A percentile compares a stretch with the other conserved stretches of the same genome.
Evolutionary conservation across 2,113 vertebrate genomes (phyloP).

Genomic region (Mesocricetus auratus): DNA sequence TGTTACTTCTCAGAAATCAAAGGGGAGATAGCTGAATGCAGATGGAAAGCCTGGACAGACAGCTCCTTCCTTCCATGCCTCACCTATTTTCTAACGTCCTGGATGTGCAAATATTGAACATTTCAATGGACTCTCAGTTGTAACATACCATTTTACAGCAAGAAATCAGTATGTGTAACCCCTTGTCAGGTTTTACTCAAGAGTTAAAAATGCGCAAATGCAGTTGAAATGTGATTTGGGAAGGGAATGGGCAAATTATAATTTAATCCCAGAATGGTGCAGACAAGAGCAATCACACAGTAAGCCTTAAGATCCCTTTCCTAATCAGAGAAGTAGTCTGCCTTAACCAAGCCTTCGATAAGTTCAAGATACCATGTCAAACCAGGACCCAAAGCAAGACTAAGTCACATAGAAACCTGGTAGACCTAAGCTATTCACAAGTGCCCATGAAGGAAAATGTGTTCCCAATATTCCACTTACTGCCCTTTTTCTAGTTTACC

Average conservation of each 20-base stretch:
- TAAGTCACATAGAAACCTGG: not conserved
- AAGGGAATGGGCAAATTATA: not conserved
- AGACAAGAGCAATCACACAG: not conserved
- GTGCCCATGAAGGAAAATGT: not conserved
- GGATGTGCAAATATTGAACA: conserved; percentile 53
- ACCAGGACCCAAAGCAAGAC: not conserved
- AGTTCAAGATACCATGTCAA: not conserved
- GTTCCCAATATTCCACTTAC: not conserved
- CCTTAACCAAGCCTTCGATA: conserved; percentile 8
- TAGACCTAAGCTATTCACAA: not conserved
- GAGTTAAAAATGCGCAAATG: conserved; percentile 11
- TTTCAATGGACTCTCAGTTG: conserved; percentile 58
- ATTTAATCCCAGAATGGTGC: not conserved
- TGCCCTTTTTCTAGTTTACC: not conserved
- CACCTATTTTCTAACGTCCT: conserved; percentile 60
- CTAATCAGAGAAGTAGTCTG: not conserved
- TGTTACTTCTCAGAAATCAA: conserved; percentile 48
- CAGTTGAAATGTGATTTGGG: conserved; percentile 36
- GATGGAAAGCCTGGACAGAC: conserved; percentile 13
- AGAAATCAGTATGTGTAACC: conserved; percentile 11
- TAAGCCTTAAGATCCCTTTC: not conserved
- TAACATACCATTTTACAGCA: conserved; percentile 39
- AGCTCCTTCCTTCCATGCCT: not conserved
- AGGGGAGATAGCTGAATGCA: not conserved
- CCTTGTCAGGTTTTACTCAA: conserved; percentile 34